phyloP scores from a whole-genome alignment of 2,797 vertebrate species.

The Mormyrus hasselquistii region DNA sequence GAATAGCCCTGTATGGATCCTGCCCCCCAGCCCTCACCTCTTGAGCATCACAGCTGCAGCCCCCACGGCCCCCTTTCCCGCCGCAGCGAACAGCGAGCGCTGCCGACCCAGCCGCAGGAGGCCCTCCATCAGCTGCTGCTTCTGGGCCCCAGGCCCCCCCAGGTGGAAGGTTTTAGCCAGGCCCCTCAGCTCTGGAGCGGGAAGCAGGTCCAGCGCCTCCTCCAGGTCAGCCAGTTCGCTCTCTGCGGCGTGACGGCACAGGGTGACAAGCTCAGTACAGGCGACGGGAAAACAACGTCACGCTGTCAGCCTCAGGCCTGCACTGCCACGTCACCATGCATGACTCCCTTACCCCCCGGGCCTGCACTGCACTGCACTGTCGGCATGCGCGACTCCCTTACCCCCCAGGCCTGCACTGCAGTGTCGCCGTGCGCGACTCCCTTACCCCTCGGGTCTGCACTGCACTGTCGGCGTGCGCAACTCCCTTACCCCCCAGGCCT shows the following conservation, averaged over 20 bases:
- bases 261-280: not conserved
- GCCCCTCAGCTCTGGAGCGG: conserved; percentile 77
- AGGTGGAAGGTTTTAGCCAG: conserved; percentile 86
- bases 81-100: conserved; percentile 70
- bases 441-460: too few relatives aligned
- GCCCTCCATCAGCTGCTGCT: conserved; percentile 74
- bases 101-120: conserved; percentile 78
- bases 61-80: conserved; percentile 48
- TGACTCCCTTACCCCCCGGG: not conserved
- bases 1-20: not conserved
- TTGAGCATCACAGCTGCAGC: conserved; percentile 75
- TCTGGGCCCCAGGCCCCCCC: conserved; percentile 67
- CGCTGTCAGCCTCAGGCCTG: not conserved
- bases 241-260: conserved; percentile 54
- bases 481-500: not conserved
- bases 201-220: conserved; percentile 81
- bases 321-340: not conserved
- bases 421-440: too few relatives aligned
- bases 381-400: not conserved
- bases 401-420: not conserved
- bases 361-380: too few relatives aligned
- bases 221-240: conserved; percentile 72
- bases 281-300: not conserved
- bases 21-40: conserved; percentile 58
- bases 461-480: not conserved